Evolutionary conservation across 2,113 vertebrate genomes (phyloP).

Genomic region (Urocynchramus pylzowi): DNA sequence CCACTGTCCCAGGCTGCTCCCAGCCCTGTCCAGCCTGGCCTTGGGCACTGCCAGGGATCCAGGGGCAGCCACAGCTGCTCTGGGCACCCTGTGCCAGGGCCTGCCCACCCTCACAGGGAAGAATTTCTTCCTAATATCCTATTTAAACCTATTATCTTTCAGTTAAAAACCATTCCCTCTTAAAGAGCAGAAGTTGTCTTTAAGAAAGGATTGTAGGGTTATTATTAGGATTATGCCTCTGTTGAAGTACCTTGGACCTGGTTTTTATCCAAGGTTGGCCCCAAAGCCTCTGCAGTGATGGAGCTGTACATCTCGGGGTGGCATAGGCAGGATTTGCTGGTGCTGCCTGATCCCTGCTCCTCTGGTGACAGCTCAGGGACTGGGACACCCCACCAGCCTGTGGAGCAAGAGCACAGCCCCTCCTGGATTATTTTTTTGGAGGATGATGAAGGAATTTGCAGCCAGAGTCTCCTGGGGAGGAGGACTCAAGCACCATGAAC

Average conservation of each 20-base stretch:
- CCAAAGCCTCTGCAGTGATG: rapidly evolving
- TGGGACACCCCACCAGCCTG: neutral
- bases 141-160: neutral
- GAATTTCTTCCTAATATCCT: rapidly evolving
- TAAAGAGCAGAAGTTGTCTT: neutral
- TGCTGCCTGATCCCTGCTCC: neutral
- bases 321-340: rapidly evolving
- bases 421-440: neutral
- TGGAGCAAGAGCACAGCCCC: neutral
- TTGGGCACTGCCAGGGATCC: neutral
- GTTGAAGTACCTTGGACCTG: neutral
- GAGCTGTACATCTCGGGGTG: neutral
- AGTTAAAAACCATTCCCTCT: neutral
- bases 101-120: rapidly evolving
- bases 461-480: rapidly evolving
- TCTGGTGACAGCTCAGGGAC: neutral
- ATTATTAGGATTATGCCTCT: neutral
- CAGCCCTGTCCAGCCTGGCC: rapidly evolving
- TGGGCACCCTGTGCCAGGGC: neutral
- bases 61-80: neutral
- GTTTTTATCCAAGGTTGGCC: neutral
- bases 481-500: rapidly evolving
- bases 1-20: rapidly evolving
- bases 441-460: neutral
- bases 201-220: neutral